These are phyloP conservation scores for Stigmatopora argus DNA, from an alignment of 2,113 vertebrate genomes.

Conservation along the genomic window DNA sequence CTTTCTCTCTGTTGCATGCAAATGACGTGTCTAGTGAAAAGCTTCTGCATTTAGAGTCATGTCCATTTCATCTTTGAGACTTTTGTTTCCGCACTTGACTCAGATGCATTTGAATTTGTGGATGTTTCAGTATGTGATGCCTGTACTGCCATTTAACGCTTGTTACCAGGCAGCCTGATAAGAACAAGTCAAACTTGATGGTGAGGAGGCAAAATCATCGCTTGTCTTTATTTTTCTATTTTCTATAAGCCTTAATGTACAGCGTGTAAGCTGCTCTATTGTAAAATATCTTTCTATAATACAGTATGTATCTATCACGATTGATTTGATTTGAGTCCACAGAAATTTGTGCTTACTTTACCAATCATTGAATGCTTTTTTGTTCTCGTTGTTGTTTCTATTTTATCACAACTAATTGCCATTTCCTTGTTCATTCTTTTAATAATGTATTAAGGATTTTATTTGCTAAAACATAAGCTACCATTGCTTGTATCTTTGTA, in stretches of 20 bases:
- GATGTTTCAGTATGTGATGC: constrained; percentile 54
- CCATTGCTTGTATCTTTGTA: constrained; percentile 81
- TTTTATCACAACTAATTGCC: constrained; percentile 66
- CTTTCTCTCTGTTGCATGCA: constrained; percentile 78
- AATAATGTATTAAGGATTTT: constrained; percentile 73
- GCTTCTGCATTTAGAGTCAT: constrained; percentile 70
- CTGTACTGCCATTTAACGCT: constrained; percentile 71
- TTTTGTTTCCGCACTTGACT: constrained; percentile 53
- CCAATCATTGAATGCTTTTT: constrained; percentile 63
- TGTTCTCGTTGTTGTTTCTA: constrained; percentile 50
- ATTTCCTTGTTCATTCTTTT: constrained; percentile 64
- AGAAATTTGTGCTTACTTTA: constrained; percentile 51
- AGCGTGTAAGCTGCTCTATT: constrained; percentile 75
- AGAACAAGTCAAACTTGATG: constrained; percentile 57
- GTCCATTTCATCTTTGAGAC: constrained; percentile 67
- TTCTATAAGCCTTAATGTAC: constrained; percentile 83
- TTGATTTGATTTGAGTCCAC: constrained; percentile 61
- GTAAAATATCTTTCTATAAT: constrained; percentile 78
- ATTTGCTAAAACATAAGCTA: constrained; percentile 74
- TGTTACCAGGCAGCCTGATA: constrained; percentile 54
- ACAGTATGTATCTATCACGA: constrained; percentile 57
- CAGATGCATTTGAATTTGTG: constrained; percentile 53
- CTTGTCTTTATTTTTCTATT: constrained; percentile 82
- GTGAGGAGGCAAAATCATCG: constrained; percentile 67
- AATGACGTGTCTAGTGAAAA: constrained; percentile 75